A percentile compares a stretch with the other conserved stretches of the same genome.
phyloP scores from a whole-genome alignment of 37 sponge, comb jelly and placozoan species.

The Agelas oroides region DNA sequence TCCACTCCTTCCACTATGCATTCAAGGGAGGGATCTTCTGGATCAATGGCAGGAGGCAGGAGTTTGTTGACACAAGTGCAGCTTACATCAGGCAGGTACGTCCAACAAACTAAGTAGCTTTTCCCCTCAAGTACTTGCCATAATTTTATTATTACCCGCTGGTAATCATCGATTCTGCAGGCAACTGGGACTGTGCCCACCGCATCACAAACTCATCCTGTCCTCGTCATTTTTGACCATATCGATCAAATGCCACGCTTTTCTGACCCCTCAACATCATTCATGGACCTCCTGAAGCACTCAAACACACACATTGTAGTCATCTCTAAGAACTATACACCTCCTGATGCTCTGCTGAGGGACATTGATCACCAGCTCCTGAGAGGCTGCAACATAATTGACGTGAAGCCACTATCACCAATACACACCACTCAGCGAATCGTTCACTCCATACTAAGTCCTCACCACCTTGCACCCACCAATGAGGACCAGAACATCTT shows the following conservation, averaged over 20 bases:
- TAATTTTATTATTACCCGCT: no score
- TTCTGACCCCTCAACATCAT: neutral
- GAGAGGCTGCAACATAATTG: slow-evolving; percentile 16
- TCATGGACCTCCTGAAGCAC: neutral
- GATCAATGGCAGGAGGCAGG: neutral
- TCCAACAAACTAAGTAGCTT: neutral
- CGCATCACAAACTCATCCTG: no score
- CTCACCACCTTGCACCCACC: slow-evolving; percentile 16
- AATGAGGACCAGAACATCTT: slow-evolving; percentile 19
- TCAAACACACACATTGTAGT: slow-evolving; percentile 27
- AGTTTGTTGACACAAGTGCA: neutral
- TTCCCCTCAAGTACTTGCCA: no score
- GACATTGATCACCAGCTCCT: slow-evolving; percentile 21
- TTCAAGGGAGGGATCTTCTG: slow-evolving; percentile 67
- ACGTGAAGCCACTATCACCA: slow-evolving; percentile 43
- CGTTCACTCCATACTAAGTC: slow-evolving; percentile 25
- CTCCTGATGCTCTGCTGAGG: neutral
- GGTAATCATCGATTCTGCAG: no score
- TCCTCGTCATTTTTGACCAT: no score
- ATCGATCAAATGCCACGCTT: neutral
- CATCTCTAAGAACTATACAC: neutral
- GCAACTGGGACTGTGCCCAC: neutral
- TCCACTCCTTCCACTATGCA: slow-evolving; percentile 9
- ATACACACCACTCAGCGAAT: slow-evolving; percentile 51
- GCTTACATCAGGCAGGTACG: neutral